Evolutionary conservation across 1,140 invertebrate genomes (phyloP), one percentile per base, ranked within the genome.

Genomic region (Onthophagus taurus): DNA sequence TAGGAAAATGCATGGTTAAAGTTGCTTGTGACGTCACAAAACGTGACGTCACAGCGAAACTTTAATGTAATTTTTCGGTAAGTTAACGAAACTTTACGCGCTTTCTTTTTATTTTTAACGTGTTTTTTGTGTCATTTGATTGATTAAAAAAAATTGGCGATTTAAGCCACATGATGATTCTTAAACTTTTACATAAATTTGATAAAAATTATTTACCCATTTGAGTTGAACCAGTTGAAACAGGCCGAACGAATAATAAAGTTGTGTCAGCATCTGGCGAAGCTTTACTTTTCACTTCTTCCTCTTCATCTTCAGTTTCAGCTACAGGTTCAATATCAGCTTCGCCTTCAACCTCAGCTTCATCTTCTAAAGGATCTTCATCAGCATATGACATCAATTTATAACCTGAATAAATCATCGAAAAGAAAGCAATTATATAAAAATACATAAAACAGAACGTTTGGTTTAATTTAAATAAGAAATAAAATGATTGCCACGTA

Each of bases 251-350:
- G 62, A 99, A 98, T 29, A 97, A 69, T 56, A 97, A 81, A 14
- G 80, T 84, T 0, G 92, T 90, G 56, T 95, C 90, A 24, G 88
- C 87, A 76, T 97, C 85, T 21, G 86, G 81, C 0, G 91, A 94
- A n/a, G 88, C 81, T 52, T 74, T 76, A 43, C 71, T 75, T 49
- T 72, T 72, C n/a, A 77, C 72, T 37, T 89, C 87, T 45, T 81
- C 80, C 2, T 74, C 68, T 48, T 81, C 79, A 34, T 74, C 76
- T 51, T 79, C 74, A 47, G 80, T 75, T 26, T 76, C 73, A 19
- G 65, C 67, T 8, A 78, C 65, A 7, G 71, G 72, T 58, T 76
- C 75, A 43, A 72, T 72, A 12, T 73, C 77, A 30, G 72, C 76
- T 31, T 77, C 76, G 53, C 72, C 76, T 58, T 72, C 76, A 47